Percentiles rank a stretch among this genome's conserved stretches.
Conservation (phyloP, 2,113 vertebrate species). For the Picathartes gymnocephalus region DNA sequence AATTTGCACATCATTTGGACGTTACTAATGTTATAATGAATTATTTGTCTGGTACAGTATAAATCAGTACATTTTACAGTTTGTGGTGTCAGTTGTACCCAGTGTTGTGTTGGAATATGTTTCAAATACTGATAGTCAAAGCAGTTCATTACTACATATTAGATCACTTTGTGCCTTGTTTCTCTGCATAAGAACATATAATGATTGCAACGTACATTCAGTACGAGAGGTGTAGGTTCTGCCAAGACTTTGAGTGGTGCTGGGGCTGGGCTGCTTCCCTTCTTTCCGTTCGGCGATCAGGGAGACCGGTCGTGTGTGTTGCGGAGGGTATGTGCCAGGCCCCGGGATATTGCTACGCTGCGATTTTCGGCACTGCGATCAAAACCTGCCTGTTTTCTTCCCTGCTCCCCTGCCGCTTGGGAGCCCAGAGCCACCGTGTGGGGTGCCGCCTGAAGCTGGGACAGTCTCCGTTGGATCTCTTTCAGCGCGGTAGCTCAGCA, state of each 20-base stretch:
- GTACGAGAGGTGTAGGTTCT: neutral
- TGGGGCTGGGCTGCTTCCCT: neutral
- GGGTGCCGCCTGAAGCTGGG: neutral
- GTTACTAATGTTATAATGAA: neutral
- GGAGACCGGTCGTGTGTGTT: neutral
- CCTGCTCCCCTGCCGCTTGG: neutral
- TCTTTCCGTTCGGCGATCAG: neutral
- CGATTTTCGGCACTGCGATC: neutral
- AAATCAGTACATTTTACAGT: neutral
- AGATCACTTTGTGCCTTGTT: neutral
- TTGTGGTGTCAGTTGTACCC: neutral
- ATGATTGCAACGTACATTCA: neutral
- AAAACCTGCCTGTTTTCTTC: neutral
- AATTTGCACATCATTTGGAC: neutral
- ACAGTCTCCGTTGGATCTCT: neutral
- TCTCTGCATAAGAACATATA: neutral
- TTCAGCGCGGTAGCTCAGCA: neutral
- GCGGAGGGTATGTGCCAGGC: neutral
- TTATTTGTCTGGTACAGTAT: neutral
- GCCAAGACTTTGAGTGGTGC: neutral
- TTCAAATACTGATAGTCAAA: neutral
- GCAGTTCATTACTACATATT: neutral
- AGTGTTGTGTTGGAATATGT: neutral
- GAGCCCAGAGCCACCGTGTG: neutral
- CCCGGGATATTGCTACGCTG: neutral